Evolutionary conservation across 2,888 invertebrate species (phyloP).

Genomic region (Macropis europaea): DNA sequence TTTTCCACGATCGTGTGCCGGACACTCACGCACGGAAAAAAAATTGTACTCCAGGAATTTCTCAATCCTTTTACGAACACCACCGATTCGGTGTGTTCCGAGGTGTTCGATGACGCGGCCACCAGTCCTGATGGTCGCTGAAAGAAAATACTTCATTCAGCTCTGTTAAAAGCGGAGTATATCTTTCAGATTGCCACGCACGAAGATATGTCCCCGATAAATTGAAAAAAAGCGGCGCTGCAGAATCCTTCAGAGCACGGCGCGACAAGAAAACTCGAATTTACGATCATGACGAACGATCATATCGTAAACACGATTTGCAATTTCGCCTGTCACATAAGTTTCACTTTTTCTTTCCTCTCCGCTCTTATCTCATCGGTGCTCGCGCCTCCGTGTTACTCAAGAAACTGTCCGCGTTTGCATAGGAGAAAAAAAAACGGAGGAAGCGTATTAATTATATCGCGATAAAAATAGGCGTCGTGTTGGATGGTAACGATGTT

Average conservation of each 20-base stretch:
- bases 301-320: slow-evolving; percentile 1
- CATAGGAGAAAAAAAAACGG: neutral
- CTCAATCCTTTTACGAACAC: neutral
- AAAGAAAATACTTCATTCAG: too few species aligned
- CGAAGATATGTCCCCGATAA: too few species aligned
- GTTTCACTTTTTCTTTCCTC: neutral
- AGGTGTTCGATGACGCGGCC: too few species aligned
- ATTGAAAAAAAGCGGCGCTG: too few species aligned
- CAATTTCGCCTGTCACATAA: neutral
- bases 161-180: too few species aligned
- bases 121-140: too few species aligned
- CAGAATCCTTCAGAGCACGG: too few species aligned
- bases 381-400: neutral
- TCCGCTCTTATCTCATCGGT: neutral
- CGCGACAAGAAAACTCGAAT: too few species aligned
- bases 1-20: slow-evolving; percentile 16
- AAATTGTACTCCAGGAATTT: neutral
- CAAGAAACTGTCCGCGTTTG: neutral
- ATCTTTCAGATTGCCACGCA: too few species aligned
- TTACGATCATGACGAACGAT: neutral
- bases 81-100: too few species aligned
- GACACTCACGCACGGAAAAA: neutral
- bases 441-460: slow-evolving; percentile 19
- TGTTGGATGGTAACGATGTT: slow-evolving; percentile 14
- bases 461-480: slow-evolving; percentile 11